Percentiles rank a stretch among this genome's conserved stretches.
Conservation (phyloP, 2,113 vertebrate genomes). For the Pygoscelis adeliae region DNA sequence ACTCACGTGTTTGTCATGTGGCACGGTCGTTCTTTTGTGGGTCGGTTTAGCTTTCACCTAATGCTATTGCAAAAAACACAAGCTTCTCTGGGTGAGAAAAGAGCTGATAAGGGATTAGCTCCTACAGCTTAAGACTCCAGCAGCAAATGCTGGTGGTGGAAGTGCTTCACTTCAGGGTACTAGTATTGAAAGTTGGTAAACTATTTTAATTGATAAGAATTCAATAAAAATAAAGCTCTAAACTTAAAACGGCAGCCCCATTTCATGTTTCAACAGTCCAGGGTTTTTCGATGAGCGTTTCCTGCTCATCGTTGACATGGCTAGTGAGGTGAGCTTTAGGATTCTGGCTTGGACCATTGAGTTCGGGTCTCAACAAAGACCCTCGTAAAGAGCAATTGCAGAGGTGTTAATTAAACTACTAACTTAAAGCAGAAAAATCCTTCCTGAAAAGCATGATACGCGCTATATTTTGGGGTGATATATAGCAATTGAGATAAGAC, state of each 20-base stretch:
- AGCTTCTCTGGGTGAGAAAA: background rate
- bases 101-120: background rate
- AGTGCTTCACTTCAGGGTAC: background rate
- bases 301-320: rapidly evolving
- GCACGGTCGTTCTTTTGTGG: background rate
- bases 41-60: background rate
- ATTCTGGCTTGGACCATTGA: background rate
- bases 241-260: rapidly evolving
- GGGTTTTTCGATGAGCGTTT: background rate
- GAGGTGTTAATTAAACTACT: background rate
- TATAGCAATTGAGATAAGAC: rapidly evolving
- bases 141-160: background rate
- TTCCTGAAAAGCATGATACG: background rate
- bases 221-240: background rate
- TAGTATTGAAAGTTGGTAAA: background rate
- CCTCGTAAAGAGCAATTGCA: background rate
- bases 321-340: background rate
- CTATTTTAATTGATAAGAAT: background rate
- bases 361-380: background rate
- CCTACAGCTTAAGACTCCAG: background rate
- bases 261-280: background rate
- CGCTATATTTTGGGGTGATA: background rate
- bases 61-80: background rate
- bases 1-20: background rate
- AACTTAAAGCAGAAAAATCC: background rate